A percentile compares a stretch with the other conserved stretches of the same genome.
These are phyloP conservation scores for Dolichomitus sp. DNA, from an alignment of 2,888 invertebrate species.

Conservation along the genomic window DNA sequence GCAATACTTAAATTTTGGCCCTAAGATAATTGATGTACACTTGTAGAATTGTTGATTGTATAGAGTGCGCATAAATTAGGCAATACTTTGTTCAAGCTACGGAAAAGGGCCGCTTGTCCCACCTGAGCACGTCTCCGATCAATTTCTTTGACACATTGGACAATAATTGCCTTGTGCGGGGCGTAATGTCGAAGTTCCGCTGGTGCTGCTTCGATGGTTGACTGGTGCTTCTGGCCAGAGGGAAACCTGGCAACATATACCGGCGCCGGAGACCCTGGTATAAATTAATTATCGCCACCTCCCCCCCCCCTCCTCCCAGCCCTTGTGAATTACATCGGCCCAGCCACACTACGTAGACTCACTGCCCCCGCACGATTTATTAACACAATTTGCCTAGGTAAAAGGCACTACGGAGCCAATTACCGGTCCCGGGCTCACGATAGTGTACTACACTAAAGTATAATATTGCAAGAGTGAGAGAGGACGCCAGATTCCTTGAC, in stretches of 20 bases:
- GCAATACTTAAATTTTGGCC: background rate
- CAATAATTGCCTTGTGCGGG: constrained; percentile 70
- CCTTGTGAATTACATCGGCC: constrained; percentile 70
- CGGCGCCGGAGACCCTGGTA: constrained; percentile 62
- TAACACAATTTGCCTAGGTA: constrained; percentile 79
- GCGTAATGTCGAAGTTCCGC: constrained; percentile 23
- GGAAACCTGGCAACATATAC: constrained; percentile 47
- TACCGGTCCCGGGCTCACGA: constrained; percentile 72
- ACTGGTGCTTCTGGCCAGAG: constrained; percentile 54
- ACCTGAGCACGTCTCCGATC: constrained; percentile 60
- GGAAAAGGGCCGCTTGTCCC: constrained; percentile 30
- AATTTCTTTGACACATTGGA: constrained; percentile 70
- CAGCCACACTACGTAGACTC: constrained; percentile 44
- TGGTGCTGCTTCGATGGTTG: constrained; percentile 31
- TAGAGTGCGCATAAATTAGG: background rate
- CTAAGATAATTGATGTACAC: background rate
- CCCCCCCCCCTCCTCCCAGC: constrained; percentile 63
- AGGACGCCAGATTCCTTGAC: constrained; percentile 55
- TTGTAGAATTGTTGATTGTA: background rate
- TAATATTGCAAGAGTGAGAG: constrained; percentile 39
- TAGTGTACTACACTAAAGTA: constrained; percentile 44
- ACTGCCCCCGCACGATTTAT: constrained; percentile 76
- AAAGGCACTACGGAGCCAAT: constrained; percentile 78
- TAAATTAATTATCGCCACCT: constrained; percentile 78
- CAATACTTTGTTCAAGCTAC: background rate